phyloP scores from a whole-genome alignment of 2,888 invertebrate genomes.

The Nebria salina region DNA sequence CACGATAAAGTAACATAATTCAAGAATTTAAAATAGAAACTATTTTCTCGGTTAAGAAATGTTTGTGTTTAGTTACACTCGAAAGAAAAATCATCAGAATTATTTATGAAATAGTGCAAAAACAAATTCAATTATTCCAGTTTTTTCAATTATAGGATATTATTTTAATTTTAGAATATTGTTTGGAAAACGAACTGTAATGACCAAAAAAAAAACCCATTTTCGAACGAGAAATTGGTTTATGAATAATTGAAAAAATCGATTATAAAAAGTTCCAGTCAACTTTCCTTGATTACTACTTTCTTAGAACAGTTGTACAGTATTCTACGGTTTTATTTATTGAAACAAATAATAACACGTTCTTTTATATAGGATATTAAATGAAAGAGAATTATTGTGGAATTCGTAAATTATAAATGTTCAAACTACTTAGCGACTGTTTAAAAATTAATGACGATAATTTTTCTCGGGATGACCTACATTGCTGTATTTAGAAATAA shows the following conservation, averaged over 20 bases:
- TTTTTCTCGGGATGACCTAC: neutral
- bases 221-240: neutral
- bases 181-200: neutral
- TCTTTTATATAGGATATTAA: neutral
- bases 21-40: slow-evolving; percentile 17
- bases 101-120: too few relatives aligned
- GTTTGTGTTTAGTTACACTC: neutral
- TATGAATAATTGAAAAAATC: neutral
- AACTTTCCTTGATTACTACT: neutral
- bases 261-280: neutral
- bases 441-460: neutral
- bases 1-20: slow-evolving; percentile 6
- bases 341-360: neutral
- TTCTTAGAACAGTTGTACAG: neutral
- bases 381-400: neutral
- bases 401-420: neutral
- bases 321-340: neutral
- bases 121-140: neutral
- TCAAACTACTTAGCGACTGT: neutral
- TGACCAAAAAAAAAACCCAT: neutral
- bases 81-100: neutral
- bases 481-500: neutral
- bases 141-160: neutral
- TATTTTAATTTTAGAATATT: neutral
- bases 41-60: neutral